Conservation (phyloP, 2,888 invertebrate species). For the Acronicta leporina region DNA sequence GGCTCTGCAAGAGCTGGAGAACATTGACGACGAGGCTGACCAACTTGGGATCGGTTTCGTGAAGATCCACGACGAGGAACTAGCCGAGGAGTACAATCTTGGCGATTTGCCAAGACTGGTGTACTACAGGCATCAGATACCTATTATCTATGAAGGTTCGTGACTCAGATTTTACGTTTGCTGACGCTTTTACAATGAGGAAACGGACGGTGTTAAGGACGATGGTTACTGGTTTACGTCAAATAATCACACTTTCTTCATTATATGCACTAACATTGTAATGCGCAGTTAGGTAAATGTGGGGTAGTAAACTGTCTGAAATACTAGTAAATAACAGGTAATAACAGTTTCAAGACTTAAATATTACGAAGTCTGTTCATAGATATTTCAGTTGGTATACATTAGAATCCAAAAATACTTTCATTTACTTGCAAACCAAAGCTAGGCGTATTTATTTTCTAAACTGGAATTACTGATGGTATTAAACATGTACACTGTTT, state of each 20-base stretch:
- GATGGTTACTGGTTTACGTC: conserved; percentile 58
- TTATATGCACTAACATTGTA: conserved; percentile 42
- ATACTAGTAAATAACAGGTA: conserved; percentile 32
- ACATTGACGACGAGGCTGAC: conserved; percentile 98
- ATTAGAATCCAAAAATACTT: conserved; percentile 24
- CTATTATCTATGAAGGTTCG: conserved; percentile 97
- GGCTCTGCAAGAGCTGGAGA: conserved; percentile 96
- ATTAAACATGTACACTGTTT: background rate
- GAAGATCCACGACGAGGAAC: conserved; percentile 96
- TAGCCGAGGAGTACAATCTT: conserved; percentile 97
- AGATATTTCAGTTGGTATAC: conserved; percentile 10
- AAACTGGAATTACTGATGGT: conserved; percentile 9
- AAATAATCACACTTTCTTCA: conserved; percentile 52
- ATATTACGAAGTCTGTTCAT: conserved; percentile 19
- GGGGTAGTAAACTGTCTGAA: conserved; percentile 36
- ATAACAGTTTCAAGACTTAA: conserved; percentile 30
- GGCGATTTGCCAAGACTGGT: conserved; percentile 96
- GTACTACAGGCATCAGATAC: conserved; percentile 98
- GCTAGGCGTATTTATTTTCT: conserved; percentile 33
- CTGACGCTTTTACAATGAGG: conserved; percentile 68
- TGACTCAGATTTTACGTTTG: conserved; percentile 73
- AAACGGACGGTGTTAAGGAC: conserved; percentile 61
- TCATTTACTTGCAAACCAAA: conserved; percentile 15
- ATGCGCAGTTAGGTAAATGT: conserved; percentile 46
- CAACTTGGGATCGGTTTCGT: conserved; percentile 98